phyloP scores from a whole-genome alignment of 2,113 vertebrate species.

The Gulo gulo region DNA sequence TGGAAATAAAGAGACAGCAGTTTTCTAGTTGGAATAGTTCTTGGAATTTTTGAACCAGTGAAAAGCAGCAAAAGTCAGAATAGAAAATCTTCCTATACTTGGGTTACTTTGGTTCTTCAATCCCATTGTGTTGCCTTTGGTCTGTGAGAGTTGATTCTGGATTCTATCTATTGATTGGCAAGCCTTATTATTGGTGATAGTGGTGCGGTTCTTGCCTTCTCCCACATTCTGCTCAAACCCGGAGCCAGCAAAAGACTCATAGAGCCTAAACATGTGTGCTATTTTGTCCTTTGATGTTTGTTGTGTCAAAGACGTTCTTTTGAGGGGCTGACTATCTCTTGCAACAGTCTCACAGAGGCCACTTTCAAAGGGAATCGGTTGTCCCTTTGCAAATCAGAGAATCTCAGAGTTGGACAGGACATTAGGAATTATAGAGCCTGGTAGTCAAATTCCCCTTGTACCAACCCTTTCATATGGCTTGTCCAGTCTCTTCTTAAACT shows the following conservation, averaged over 20 bases:
- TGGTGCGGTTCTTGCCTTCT: background rate
- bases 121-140: background rate
- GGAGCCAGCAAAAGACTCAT: background rate
- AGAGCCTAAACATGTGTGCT: background rate
- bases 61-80: background rate
- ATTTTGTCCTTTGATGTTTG: background rate
- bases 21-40: background rate
- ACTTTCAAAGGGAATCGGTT: background rate
- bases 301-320: background rate
- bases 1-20: background rate
- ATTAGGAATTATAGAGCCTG: background rate
- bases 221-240: background rate
- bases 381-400: background rate
- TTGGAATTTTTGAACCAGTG: background rate
- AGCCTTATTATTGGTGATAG: background rate
- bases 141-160: background rate
- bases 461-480: accelerated
- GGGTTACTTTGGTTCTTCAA: background rate
- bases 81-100: background rate
- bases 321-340: background rate
- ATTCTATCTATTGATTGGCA: background rate
- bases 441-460: background rate
- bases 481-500: background rate
- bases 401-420: background rate
- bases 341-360: background rate